Base-by-base conservation (phyloP, 2,113 vertebrate species). In the Hippocampus zosterae region DNA sequence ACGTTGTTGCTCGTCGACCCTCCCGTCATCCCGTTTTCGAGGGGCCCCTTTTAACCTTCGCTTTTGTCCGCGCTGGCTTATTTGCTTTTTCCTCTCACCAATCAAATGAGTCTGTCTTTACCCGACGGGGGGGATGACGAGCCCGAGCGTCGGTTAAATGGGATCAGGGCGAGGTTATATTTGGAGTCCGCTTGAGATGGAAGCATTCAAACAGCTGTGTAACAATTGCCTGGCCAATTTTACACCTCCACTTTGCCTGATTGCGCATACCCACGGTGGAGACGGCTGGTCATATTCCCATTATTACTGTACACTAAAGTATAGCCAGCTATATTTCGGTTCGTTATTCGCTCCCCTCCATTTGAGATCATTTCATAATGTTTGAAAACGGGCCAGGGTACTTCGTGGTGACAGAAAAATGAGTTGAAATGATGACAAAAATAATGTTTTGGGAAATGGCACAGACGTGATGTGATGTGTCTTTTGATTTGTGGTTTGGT, bases 91-190 rank as follows among this genome's bases (percentile, higher is more conserved):
- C 68, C 65, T 67, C 44, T 76, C 70, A 56, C 15, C 29, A 57
- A 71, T 78, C 85, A 88, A 86, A 85, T 81, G 77, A 84, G 81
- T 83, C 77, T 65, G 68, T 81, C 80, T 87, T 40, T 79, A 85
- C 85, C 67, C 42, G 8, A 42, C 77, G 82, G n/a, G 37, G 19
- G 19, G 19, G 21, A 1, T 3, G 81, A 80, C 81, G 75, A 77
- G 72, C 73, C 82, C 73, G 33, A 48, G 48, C 50, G 37, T 61
- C 72, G 79, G 77, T 85, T 84, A 79, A 88, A 87, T 87, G 85
- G 80, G 82, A 88, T 82, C 76, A 78, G 83, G 82, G 78, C 64
- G 62, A 85, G 84, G 85, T 88, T 89, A 90, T 88, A 88, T 90
- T 89, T 90, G 89, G 84, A 87, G 69, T 76, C 68, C 74, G 71